phyloP scores from a whole-genome alignment of 1,140 invertebrate genomes.

The Adoxophyes honmai region DNA sequence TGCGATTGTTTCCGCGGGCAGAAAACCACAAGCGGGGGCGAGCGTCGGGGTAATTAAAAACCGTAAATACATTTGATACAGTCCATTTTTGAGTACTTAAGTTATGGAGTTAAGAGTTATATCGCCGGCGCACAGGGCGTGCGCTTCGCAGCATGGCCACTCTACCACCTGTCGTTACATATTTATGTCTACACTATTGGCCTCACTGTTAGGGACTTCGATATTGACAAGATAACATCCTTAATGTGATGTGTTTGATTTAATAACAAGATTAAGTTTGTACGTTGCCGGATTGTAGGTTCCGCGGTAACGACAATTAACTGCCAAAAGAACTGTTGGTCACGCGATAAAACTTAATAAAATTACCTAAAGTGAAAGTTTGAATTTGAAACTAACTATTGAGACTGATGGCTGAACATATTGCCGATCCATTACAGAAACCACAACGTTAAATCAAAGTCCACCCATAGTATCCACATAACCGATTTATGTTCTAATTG shows the following conservation, averaged over 20 bases:
- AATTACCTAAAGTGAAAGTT: no score
- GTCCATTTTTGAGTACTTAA: constrained; percentile 42
- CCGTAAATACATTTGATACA: constrained; percentile 40
- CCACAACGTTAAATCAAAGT: no score
- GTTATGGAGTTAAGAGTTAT: constrained; percentile 31
- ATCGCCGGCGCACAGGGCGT: constrained; percentile 39
- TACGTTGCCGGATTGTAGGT: constrained; percentile 52
- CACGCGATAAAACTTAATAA: neutral
- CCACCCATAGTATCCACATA: no score
- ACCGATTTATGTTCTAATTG: no score
- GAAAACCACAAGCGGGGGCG: constrained; percentile 25
- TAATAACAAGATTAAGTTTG: constrained; percentile 77
- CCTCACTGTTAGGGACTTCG: constrained; percentile 76
- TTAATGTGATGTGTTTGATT: constrained; percentile 79
- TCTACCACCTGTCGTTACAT: constrained; percentile 76
- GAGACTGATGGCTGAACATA: no score
- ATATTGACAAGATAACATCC: constrained; percentile 79
- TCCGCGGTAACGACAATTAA: constrained; percentile 54
- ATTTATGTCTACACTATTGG: constrained; percentile 77
- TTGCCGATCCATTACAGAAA: no score
- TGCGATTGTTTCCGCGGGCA: constrained; percentile 39
- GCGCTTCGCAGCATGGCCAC: constrained; percentile 73
- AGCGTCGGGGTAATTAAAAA: constrained; percentile 28
- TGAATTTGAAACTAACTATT: no score
- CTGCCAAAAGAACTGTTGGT: neutral